Conservation (phyloP, 2,888 invertebrate species). For the Boloria selene region DNA sequence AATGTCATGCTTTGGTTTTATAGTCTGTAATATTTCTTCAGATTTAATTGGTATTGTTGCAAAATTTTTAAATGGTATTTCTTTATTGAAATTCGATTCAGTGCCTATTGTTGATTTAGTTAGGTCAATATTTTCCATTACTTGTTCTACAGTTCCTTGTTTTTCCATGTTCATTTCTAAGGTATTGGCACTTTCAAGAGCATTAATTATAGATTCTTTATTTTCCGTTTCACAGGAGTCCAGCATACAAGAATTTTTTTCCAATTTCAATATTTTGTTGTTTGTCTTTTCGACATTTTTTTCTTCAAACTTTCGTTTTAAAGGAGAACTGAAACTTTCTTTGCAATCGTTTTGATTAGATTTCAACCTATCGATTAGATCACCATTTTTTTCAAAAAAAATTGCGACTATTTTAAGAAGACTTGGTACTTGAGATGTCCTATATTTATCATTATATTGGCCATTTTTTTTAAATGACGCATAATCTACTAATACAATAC, state of each 20-base stretch:
- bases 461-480: constrained; percentile 8
- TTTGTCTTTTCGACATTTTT: constrained; percentile 24
- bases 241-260: constrained; percentile 6
- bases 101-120: too few relatives aligned
- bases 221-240: neutral
- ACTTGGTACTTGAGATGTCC: constrained; percentile 32
- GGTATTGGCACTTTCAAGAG: neutral
- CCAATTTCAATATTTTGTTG: constrained; percentile 26
- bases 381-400: constrained; percentile 28
- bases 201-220: neutral
- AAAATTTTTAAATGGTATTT: too few relatives aligned
- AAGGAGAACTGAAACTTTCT: constrained; percentile 14
- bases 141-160: too few relatives aligned
- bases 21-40: too few relatives aligned
- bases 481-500: neutral
- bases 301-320: constrained; percentile 32
- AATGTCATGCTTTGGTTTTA: too few relatives aligned
- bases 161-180: neutral
- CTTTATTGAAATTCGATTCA: too few relatives aligned
- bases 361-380: constrained; percentile 26
- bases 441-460: neutral
- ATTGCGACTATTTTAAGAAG: constrained; percentile 33
- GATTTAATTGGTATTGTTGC: too few relatives aligned
- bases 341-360: neutral
- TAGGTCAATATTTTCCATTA: neutral